phyloP scores from a whole-genome alignment of 1,140 invertebrate genomes.

The Heliconius eleuchia region DNA sequence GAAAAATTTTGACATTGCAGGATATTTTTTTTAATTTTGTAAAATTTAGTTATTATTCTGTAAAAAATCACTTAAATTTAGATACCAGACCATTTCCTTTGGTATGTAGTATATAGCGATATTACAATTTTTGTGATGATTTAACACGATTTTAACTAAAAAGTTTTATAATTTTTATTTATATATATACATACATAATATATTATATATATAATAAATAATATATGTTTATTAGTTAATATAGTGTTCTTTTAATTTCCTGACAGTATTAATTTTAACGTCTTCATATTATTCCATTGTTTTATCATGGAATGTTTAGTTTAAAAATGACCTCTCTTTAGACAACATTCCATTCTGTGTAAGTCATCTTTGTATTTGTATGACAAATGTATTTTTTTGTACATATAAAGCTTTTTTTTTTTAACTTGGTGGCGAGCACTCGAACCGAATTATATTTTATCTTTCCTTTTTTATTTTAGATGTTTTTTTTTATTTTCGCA shows the following conservation, averaged over 20 bases:
- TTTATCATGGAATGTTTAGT: neutral
- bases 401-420: neutral
- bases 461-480: neutral
- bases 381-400: neutral
- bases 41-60: no score
- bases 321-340: neutral
- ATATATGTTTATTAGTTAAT: neutral
- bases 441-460: neutral
- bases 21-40: no score
- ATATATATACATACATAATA: neutral
- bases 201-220: no score
- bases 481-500: neutral
- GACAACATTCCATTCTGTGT: conserved; percentile 1
- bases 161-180: neutral
- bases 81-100: no score
- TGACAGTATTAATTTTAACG: conserved; percentile 5
- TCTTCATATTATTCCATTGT: neutral
- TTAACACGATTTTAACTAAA: no score
- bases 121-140: no score
- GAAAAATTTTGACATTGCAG: no score
- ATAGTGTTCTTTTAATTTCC: neutral
- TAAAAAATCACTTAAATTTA: no score
- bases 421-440: neutral
- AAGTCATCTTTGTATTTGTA: neutral
- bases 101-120: no score